Evolutionary conservation across 2,797 vertebrate species (phyloP), one percentile per base, ranked within the genome.

Genomic region (Liasis olivaceus): DNA sequence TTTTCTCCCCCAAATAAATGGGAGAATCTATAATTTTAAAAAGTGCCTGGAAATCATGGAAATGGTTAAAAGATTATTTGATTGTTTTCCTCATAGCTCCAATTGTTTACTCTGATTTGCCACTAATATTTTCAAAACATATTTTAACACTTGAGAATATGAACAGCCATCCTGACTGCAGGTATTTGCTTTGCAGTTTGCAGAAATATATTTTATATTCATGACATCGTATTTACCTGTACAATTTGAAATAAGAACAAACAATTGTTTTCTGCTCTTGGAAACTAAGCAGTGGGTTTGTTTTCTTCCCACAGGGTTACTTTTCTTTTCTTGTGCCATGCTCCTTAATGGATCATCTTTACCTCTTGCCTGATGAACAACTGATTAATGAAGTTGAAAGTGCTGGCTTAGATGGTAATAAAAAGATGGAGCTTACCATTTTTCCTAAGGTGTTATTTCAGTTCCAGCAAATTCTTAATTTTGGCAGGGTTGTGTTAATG

Each of bases 251-350:
- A 31, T 87, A 54, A 54, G 24, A 31, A 20, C 12, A 54, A 84
- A 47, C 12, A 0, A 14, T 20, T 58, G n/a, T 42, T 47, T 81
- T 81, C 36, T 91, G 51, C 13, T 8, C 51, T 63, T 20, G 28
- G 87, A 72, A 91, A 63, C 90, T 96, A n/a, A 88, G 47, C 1
- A 5, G 84, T n/a, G 15, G 22, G 0, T 13, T 92, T 93, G 91
- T n/a, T 91, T 63, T 93, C 90, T 4, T 95, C 94, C 92, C 26
- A 17, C 94, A 99, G 99, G 99, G 98, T 0, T 98, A 98, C 2
- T 91, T 99, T 91, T 99, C 99, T 1, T 99, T 99, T 96, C 98
- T 99, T 0, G 96, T 99, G 94, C 99, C 99, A 3, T 99, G 99
- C 93, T 98, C 98, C 28, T 97, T 98, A 88, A 98, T 99, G 92